Evolutionary conservation across 2,888 invertebrate genomes (phyloP).

Genomic region (Acrobasis consociella): DNA sequence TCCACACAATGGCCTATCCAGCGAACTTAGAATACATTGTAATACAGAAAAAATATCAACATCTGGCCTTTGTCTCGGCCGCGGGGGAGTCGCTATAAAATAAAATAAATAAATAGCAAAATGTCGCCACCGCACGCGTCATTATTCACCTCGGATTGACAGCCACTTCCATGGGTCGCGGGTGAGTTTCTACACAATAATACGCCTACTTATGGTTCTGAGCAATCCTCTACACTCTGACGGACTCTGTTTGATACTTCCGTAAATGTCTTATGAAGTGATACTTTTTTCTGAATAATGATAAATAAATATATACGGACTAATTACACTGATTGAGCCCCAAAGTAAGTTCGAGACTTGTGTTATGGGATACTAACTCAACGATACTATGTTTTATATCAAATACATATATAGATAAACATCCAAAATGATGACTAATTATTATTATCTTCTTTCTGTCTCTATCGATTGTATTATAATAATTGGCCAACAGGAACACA

Average conservation of each 20-base stretch:
- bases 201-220: constrained; percentile 77
- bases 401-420: too few relatives aligned
- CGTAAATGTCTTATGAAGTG: not conserved
- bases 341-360: too few relatives aligned
- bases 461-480: too few relatives aligned
- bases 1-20: constrained; percentile 52
- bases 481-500: too few relatives aligned
- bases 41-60: constrained; percentile 78
- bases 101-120: constrained; percentile 77
- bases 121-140: constrained; percentile 79
- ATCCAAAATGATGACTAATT: too few relatives aligned
- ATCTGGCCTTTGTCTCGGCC: constrained; percentile 77
- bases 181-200: constrained; percentile 62
- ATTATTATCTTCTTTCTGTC: too few relatives aligned
- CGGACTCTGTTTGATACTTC: constrained; percentile 50
- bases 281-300: too few relatives aligned
- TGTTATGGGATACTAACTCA: too few relatives aligned
- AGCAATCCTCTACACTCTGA: constrained; percentile 39
- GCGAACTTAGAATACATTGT: constrained; percentile 76
- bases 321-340: too few relatives aligned
- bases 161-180: constrained; percentile 70
- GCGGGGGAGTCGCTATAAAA: constrained; percentile 69
- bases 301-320: too few relatives aligned
- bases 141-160: constrained; percentile 80
- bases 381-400: too few relatives aligned